Base-by-base conservation (phyloP, 2,888 invertebrate genomes). In the Pseudococcus viburni region DNA sequence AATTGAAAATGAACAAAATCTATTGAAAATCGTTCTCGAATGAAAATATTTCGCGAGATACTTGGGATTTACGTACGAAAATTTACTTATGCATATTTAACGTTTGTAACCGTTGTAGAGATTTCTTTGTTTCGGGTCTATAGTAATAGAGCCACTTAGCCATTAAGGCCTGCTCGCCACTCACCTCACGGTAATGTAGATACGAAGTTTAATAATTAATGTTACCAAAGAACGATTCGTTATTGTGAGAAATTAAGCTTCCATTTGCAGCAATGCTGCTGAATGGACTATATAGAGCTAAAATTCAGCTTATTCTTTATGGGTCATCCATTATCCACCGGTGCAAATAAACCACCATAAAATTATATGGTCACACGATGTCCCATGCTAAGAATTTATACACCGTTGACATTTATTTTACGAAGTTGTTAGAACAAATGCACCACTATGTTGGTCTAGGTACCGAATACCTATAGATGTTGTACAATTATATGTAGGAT, bases 181-280 rank as follows among this genome's bases (percentile, higher is more conserved):
- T 59, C 59, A 59, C n/a, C 59, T 59, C 7, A 26, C 68, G 12
- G 22, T 68, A 68, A 68, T 68, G 26, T 26, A 26, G 68, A 68
- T 26, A 68, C 26, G 68, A 26, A 73, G 73, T 73, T 73, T 68
- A 68, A 73, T 73, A 73, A 73, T 73, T 73, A 39, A 73, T 39
- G 73, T 73, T 33, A 15, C 33, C 7, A 73, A 33, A 33, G 39
- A 73, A 68, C 68, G 68, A 26, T 68, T 68, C 68, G 68, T 68
- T 68, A 22, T 26, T 68, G 12, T 68, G 68, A 1, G 3, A 68
- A 68, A 68, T 68, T 68, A 68, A 68, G 68, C 68, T 68, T 68
- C 22, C 73, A 73, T 73, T 73, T 73, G 68, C 26, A 33, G 17
- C 33, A 73, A 39, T 73, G 8, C 64, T 4, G 4, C 26, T 42